phyloP scores from a whole-genome alignment of 2,113 vertebrate species.

The Actenoides lindsayi region DNA sequence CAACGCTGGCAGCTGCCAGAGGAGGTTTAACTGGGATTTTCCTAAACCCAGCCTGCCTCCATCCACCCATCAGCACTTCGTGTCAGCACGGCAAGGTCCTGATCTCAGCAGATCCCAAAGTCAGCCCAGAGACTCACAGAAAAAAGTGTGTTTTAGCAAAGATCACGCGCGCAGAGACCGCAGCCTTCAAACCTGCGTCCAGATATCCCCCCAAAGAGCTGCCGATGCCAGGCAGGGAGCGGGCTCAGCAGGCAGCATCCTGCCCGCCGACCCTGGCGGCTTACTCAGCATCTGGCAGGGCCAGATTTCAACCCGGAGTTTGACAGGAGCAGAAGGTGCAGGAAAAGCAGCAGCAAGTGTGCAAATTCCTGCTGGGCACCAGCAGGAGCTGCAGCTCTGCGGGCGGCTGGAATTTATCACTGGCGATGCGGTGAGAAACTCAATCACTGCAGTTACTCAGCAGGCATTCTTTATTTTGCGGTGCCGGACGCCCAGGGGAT shows the following conservation, averaged over 20 bases:
- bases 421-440: too few species aligned
- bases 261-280: background rate
- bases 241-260: background rate
- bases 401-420: background rate
- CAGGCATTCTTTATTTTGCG: too few species aligned
- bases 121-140: background rate
- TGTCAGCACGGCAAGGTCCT: rapidly evolving
- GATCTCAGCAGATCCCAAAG: background rate
- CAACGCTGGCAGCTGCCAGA: background rate
- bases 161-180: background rate
- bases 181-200: background rate
- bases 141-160: background rate
- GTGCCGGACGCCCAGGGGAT: too few species aligned
- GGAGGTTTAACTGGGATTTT: background rate
- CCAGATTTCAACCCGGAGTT: background rate
- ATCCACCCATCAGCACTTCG: rapidly evolving
- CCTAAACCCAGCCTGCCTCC: rapidly evolving
- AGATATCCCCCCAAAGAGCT: background rate
- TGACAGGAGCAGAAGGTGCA: background rate
- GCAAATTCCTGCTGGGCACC: background rate
- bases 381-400: background rate
- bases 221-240: background rate
- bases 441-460: too few species aligned
- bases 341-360: background rate
- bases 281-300: background rate